Percentiles rank a stretch among this genome's conserved stretches.
phyloP scores from a whole-genome alignment of 2,113 vertebrate genomes.

The Malurus elegans region DNA sequence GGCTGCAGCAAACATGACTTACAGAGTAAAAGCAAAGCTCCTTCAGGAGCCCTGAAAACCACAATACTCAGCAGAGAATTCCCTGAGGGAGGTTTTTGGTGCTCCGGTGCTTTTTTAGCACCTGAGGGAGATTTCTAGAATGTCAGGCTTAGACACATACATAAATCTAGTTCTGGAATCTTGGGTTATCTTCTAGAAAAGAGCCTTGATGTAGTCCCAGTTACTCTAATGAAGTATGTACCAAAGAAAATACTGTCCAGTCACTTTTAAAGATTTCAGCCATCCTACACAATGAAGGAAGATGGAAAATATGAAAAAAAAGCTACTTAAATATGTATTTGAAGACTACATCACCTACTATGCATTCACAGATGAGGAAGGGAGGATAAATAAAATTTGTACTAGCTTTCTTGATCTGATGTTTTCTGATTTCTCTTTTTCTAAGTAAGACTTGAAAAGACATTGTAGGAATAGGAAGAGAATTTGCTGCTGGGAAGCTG shows the following conservation, averaged over 20 bases:
- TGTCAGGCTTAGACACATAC: neutral
- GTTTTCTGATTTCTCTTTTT: neutral
- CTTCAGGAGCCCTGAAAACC: slow-evolving; percentile 1
- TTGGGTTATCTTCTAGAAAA: neutral
- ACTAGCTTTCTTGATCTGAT: neutral
- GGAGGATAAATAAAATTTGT: neutral
- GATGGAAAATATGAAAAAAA: neutral
- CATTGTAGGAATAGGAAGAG: neutral
- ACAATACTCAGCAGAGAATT: neutral
- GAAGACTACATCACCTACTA: neutral
- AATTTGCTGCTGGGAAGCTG: neutral
- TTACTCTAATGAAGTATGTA: neutral
- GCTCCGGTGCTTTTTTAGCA: neutral
- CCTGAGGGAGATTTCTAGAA: neutral
- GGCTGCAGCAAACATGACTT: neutral
- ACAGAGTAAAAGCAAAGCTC: neutral
- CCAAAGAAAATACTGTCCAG: neutral
- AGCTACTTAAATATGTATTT: neutral
- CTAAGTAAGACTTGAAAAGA: neutral
- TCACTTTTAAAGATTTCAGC: neutral
- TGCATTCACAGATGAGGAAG: neutral
- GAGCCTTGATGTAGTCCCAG: neutral
- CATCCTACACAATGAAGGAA: neutral
- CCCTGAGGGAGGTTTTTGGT: neutral
- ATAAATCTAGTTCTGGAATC: neutral